Evolutionary conservation across 2,888 invertebrate genomes (phyloP).

Genomic region (Archaeoteleia sp.): DNA sequence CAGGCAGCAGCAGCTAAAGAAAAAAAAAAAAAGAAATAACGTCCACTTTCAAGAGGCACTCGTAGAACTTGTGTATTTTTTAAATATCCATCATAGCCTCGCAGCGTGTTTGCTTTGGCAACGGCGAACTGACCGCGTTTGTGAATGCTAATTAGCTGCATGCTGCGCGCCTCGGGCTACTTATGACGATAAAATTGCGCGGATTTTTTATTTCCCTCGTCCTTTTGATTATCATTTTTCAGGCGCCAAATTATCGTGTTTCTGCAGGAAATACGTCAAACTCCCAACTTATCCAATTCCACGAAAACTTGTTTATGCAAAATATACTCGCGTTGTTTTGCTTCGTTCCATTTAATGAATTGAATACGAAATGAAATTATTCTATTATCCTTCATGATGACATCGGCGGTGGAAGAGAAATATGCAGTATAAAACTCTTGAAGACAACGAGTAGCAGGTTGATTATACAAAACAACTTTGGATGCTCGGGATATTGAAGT

Average conservation of each 20-base stretch:
- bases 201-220: constrained; percentile 21
- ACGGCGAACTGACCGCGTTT: constrained; percentile 61
- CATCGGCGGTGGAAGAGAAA: constrained; percentile 11
- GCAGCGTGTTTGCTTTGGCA: constrained; percentile 59
- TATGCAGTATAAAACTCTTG: constrained; percentile 4
- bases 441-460: constrained; percentile 40
- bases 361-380: constrained; percentile 21
- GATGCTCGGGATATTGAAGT: constrained; percentile 32
- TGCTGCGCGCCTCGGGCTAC: constrained; percentile 46
- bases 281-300: too few species aligned
- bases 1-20: constrained; percentile 12
- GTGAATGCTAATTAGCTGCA: constrained; percentile 65
- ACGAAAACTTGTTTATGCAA: too few species aligned
- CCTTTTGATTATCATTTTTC: constrained; percentile 32
- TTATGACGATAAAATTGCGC: constrained; percentile 34
- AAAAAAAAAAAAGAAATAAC: constrained; percentile 50
- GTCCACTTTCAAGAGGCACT: constrained; percentile 51
- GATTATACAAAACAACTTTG: constrained; percentile 38
- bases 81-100: constrained; percentile 57
- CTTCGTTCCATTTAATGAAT: constrained; percentile 14
- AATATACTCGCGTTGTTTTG: background rate
- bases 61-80: constrained; percentile 52
- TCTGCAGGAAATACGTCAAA: too few species aligned
- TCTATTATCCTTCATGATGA: constrained; percentile 12
- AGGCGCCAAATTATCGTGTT: too few species aligned